Percentiles rank a stretch among this genome's conserved stretches.
These are phyloP conservation scores for Aphidius gifuensis DNA, from an alignment of 1,140 invertebrate species.

Conservation along the genomic window DNA sequence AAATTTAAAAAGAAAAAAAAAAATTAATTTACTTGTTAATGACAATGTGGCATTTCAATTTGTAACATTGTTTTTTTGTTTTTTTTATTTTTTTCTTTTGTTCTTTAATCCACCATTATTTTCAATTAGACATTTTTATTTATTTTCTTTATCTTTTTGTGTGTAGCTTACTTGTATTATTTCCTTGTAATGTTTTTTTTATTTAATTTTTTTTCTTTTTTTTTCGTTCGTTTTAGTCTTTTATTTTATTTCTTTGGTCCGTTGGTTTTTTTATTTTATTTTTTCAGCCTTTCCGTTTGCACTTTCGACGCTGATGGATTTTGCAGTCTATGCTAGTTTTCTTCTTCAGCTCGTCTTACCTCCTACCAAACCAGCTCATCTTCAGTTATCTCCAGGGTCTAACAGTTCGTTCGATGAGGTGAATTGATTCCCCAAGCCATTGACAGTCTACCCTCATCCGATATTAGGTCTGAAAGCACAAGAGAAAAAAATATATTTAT, in stretches of 20 bases:
- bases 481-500: constrained; percentile 10
- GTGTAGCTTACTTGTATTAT: not conserved
- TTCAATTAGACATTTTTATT: not conserved
- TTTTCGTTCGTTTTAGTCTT: not conserved
- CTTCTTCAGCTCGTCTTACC: constrained; percentile 21
- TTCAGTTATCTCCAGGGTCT: constrained; percentile 12
- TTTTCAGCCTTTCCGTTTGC: not conserved
- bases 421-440: constrained; percentile 24
- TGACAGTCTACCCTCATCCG: constrained; percentile 11
- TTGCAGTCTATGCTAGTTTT: constrained; percentile 12
- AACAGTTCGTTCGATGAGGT: constrained; percentile 2
- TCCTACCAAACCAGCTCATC: constrained; percentile 23
- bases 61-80: not conserved
- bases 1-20: not conserved
- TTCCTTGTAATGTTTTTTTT: not conserved
- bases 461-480: constrained; percentile 18
- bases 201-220: constrained; percentile 3
- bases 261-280: not conserved
- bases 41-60: constrained; percentile 1
- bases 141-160: not conserved
- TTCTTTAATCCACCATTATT: not conserved
- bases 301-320: constrained; percentile 25
- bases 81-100: too few relatives aligned
- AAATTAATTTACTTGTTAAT: not conserved
- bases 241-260: not conserved